Evolutionary conservation across 1,140 invertebrate species (phyloP).

Genomic region (Pseudobourletiella spinata): DNA sequence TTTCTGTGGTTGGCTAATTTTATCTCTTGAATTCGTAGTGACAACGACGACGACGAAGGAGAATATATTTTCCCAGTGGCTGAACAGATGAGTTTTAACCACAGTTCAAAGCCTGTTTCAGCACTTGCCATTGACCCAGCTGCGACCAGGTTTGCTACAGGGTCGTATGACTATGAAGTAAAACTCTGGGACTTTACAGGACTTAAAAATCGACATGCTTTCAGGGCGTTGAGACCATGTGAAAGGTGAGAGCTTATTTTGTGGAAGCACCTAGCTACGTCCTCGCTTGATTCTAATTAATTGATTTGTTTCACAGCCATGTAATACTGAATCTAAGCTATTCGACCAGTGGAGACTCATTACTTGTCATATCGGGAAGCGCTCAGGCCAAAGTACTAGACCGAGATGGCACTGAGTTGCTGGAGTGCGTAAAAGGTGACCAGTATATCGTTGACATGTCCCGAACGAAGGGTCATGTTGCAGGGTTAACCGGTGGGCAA

Average conservation of each 20-base stretch:
- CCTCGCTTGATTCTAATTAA: slow-evolving; percentile 3
- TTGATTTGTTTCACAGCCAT: slow-evolving; percentile 50
- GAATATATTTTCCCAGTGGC: slow-evolving; percentile 54
- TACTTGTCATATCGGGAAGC: slow-evolving; percentile 88
- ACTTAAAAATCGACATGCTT: slow-evolving; percentile 65
- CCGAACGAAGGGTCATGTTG: slow-evolving; percentile 90
- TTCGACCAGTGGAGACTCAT: slow-evolving; percentile 83
- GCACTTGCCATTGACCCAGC: slow-evolving; percentile 84
- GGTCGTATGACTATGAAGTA: slow-evolving; percentile 90
- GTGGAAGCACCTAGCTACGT: background rate
- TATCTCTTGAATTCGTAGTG: too few relatives aligned
- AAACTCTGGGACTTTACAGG: slow-evolving; percentile 97
- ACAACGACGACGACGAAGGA: slow-evolving; percentile 44
- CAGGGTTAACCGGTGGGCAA: slow-evolving; percentile 76
- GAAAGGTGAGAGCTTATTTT: slow-evolving; percentile 54
- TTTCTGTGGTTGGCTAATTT: too few relatives aligned
- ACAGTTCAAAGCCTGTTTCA: slow-evolving; percentile 76
- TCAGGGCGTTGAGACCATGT: slow-evolving; percentile 83
- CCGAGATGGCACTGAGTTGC: slow-evolving; percentile 88
- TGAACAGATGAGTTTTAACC: slow-evolving; percentile 71
- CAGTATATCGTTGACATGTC: slow-evolving; percentile 93
- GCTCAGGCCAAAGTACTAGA: slow-evolving; percentile 81
- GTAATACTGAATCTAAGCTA: slow-evolving; percentile 85
- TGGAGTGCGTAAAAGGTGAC: slow-evolving; percentile 93
- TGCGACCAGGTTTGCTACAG: slow-evolving; percentile 83